phyloP scores from a whole-genome alignment of 1,140 invertebrate species.

The Zaprionus tsacasi region DNA sequence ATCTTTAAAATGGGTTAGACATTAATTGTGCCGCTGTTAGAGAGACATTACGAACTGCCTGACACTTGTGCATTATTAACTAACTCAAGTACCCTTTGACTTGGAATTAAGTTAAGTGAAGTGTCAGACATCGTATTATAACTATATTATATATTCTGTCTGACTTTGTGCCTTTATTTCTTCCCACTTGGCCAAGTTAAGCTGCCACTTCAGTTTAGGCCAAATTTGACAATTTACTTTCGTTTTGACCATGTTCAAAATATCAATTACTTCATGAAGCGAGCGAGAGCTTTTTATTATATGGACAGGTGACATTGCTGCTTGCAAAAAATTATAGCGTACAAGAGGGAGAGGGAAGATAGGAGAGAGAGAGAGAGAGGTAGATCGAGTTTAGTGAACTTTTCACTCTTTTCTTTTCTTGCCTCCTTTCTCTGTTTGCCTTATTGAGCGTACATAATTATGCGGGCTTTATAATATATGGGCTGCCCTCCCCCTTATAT shows the following conservation, averaged over 20 bases:
- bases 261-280: slow-evolving; percentile 28
- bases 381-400: slow-evolving; percentile 67
- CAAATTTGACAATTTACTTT: slow-evolving; percentile 33
- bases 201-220: not conserved
- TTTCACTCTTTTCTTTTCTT: slow-evolving; percentile 30
- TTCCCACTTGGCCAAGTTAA: not conserved
- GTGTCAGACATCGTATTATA: no score
- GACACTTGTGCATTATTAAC: not conserved
- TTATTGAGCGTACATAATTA: slow-evolving; percentile 66
- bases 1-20: not conserved
- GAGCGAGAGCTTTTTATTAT: slow-evolving; percentile 36
- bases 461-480: slow-evolving; percentile 52
- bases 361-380: slow-evolving; percentile 14
- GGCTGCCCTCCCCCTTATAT: not conserved
- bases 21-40: not conserved
- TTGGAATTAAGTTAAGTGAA: not conserved
- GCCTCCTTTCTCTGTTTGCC: slow-evolving; percentile 40
- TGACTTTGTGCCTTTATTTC: not conserved
- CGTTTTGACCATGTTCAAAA: slow-evolving; percentile 38
- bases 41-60: not conserved
- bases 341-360: slow-evolving; percentile 25
- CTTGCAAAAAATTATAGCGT: slow-evolving; percentile 35
- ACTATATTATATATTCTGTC: not conserved
- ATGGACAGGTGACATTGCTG: slow-evolving; percentile 51
- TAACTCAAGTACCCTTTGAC: not conserved